A percentile compares a stretch with the other conserved stretches of the same genome.
Evolutionary conservation across 2,113 vertebrate genomes (phyloP).

Genomic region (Jaculus jaculus): DNA sequence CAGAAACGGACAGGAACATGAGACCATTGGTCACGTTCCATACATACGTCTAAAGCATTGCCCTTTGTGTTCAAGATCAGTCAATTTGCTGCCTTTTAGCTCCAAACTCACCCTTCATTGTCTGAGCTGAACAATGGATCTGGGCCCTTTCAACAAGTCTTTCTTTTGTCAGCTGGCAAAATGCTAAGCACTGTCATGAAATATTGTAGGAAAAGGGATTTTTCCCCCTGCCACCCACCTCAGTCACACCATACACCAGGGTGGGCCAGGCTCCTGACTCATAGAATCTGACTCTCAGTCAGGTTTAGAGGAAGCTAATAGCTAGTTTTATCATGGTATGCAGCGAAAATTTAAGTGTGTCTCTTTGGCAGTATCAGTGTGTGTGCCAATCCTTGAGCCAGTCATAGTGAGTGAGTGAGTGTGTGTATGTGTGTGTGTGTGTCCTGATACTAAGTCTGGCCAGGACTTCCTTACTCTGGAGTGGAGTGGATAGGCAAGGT

Average conservation of each 20-base stretch:
- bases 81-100: not conserved
- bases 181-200: too few relatives aligned
- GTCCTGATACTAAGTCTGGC: not conserved
- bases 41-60: not conserved
- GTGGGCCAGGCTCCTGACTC: not conserved
- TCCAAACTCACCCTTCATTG: not conserved
- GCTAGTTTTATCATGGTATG: not conserved
- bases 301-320: not conserved
- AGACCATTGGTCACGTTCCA: not conserved
- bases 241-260: not conserved
- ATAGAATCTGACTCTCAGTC: not conserved
- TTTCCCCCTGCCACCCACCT: not conserved
- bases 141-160: not conserved
- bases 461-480: not conserved
- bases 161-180: not conserved
- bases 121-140: not conserved
- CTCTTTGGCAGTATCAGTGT: too few relatives aligned
- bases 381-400: not conserved
- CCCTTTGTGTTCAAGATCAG: not conserved
- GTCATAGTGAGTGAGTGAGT: too few relatives aligned
- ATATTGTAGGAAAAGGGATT: not conserved
- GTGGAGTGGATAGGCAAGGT: not conserved
- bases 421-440: not conserved
- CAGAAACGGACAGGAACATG: not conserved
- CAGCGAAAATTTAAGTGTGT: not conserved